Percentiles rank a stretch among this genome's conserved stretches.
These are phyloP conservation scores for Muschampia plurimacula DNA, from an alignment of 2,888 invertebrate genomes.

Conservation along the genomic window DNA sequence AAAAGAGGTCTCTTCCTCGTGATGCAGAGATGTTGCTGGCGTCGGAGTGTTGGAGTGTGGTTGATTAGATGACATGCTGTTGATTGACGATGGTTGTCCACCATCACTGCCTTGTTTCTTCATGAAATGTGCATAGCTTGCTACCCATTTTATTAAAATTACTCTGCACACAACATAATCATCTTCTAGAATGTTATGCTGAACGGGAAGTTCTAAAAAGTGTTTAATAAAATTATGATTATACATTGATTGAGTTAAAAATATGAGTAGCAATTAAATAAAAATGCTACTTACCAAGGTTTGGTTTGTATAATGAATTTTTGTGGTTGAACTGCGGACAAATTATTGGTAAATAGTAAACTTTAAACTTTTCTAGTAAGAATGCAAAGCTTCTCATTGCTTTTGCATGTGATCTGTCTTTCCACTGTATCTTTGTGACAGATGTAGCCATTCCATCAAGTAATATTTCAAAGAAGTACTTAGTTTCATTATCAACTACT, in stretches of 20 bases:
- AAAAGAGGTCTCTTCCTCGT: conserved; percentile 80
- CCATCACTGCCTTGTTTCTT: conserved; percentile 86
- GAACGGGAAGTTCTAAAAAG: conserved; percentile 88
- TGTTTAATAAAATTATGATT: background rate
- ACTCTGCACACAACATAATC: conserved; percentile 91
- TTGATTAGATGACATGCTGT: conserved; percentile 73
- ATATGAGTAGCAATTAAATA: background rate
- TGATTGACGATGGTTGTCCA: conserved; percentile 79
- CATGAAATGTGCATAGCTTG: conserved; percentile 92
- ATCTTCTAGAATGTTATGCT: conserved; percentile 90
- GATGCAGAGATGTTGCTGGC: conserved; percentile 71
- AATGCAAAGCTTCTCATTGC: conserved; percentile 95
- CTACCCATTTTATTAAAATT: conserved; percentile 95
- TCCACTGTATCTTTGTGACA: conserved; percentile 96
- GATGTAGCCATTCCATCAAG: conserved; percentile 97
- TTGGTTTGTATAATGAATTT: conserved; percentile 93
- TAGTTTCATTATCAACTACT: conserved; percentile 92
- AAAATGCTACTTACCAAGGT: conserved; percentile 85
- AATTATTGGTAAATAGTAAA: conserved; percentile 94
- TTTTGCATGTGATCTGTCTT: conserved; percentile 92
- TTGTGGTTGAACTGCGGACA: conserved; percentile 94
- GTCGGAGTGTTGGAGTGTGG: conserved; percentile 74
- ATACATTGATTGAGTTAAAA: background rate
- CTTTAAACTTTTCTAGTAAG: conserved; percentile 95
- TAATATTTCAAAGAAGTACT: conserved; percentile 94